Conservation (phyloP, 2,113 vertebrate species). For the Phyllostomus discolor region DNA sequence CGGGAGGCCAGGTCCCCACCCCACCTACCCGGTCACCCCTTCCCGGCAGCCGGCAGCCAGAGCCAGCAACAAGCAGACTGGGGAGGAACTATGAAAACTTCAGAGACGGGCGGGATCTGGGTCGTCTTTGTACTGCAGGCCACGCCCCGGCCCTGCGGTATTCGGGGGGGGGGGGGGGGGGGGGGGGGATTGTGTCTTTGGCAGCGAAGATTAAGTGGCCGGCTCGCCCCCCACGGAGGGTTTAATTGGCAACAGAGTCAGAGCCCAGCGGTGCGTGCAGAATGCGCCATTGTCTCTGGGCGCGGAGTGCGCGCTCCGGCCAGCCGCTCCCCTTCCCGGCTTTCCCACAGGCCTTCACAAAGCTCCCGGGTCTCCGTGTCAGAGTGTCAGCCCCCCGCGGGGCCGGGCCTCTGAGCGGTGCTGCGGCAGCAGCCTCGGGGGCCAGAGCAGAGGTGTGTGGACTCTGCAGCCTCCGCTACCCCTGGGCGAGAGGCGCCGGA, state of each 20-base stretch:
- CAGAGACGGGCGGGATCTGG: neutral
- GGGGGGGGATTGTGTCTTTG: conserved; percentile 15
- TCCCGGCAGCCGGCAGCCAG: no score
- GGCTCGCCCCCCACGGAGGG: neutral
- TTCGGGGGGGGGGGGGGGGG: neutral
- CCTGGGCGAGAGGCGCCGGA: no score
- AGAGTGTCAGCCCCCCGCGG: neutral
- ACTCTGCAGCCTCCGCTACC: neutral
- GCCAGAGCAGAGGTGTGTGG: neutral
- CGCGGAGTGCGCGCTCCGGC: neutral
- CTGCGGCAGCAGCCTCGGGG: neutral
- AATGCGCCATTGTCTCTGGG: neutral
- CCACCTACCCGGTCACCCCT: neutral
- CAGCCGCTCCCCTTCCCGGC: neutral
- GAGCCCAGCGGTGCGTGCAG: neutral
- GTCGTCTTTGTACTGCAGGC: neutral
- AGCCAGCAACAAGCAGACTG: neutral
- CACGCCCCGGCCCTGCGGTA: neutral
- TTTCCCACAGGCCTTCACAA: conserved; percentile 28
- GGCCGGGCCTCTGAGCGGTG: neutral
- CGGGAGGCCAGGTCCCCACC: neutral
- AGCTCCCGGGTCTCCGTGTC: neutral
- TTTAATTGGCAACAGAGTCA: conserved; percentile 41
- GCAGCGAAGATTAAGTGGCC: neutral
- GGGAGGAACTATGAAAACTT: no score